These are phyloP conservation scores for Aricia agestis DNA, from an alignment of 1,140 invertebrate genomes.

Conservation along the genomic window DNA sequence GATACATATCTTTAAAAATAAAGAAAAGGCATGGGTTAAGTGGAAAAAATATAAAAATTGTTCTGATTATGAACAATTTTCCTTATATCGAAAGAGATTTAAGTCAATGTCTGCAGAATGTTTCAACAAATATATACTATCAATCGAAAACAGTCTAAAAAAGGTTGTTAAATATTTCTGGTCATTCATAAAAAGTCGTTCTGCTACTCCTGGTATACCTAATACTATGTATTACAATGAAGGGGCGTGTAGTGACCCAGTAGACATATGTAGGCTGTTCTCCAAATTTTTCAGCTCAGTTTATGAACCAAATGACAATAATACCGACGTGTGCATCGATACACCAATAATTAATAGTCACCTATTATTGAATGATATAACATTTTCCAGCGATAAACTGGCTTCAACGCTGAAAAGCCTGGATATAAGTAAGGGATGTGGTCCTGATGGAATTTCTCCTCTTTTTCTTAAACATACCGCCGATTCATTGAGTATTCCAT, in stretches of 20 bases:
- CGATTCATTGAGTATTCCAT: slow-evolving; percentile 1
- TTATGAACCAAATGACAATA: slow-evolving; percentile 8
- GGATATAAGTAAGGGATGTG: slow-evolving; percentile 20
- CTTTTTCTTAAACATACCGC: slow-evolving; percentile 17
- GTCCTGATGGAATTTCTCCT: slow-evolving; percentile 18
- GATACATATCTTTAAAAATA: slow-evolving; percentile 24
- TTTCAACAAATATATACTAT: slow-evolving; percentile 21
- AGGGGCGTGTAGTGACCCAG: slow-evolving; percentile 1
- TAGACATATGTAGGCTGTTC: slow-evolving; percentile 20
- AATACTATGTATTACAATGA: slow-evolving; percentile 13
- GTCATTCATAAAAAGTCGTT: slow-evolving; percentile 15
- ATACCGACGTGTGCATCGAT: not conserved
- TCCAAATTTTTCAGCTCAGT: slow-evolving; percentile 19
- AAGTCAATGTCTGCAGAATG: slow-evolving; percentile 14
- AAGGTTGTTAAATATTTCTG: slow-evolving; percentile 21
- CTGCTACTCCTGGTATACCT: slow-evolving; percentile 14
- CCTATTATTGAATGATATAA: slow-evolving; percentile 2
- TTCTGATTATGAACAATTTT: slow-evolving; percentile 24
- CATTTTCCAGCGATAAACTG: slow-evolving; percentile 9
- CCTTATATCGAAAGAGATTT: slow-evolving; percentile 26
- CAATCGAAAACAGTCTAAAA: slow-evolving; percentile 20
- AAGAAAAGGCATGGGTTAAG: slow-evolving; percentile 27
- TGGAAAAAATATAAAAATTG: slow-evolving; percentile 29
- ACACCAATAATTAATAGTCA: not conserved
- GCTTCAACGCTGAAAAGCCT: not conserved